phyloP scores from a whole-genome alignment of 2,797 vertebrate species.

The Pelodytes ibericus region DNA sequence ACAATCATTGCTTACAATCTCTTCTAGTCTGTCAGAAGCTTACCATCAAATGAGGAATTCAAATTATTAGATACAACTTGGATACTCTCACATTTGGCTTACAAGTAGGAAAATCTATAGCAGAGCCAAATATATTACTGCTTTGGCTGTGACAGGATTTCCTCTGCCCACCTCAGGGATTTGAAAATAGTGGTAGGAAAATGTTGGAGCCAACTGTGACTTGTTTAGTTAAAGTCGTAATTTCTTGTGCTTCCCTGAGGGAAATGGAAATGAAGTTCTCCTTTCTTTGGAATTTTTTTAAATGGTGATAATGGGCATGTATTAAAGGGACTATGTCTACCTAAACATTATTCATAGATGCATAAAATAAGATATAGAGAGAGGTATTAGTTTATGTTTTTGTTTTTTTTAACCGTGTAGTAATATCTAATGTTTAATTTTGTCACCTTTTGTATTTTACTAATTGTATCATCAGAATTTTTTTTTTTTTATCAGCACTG shows the following conservation, averaged over 20 bases:
- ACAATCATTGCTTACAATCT: not conserved
- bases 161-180: conserved; percentile 78
- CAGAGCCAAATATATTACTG: conserved; percentile 74
- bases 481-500: too few species aligned
- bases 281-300: conserved; percentile 62
- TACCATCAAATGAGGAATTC: not conserved
- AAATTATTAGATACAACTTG: conserved; percentile 64
- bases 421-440: too few species aligned
- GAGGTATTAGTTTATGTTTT: too few species aligned
- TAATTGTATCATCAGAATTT: too few species aligned
- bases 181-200: conserved; percentile 76
- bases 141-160: conserved; percentile 81
- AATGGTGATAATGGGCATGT: too few species aligned
- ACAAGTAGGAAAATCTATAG: conserved; percentile 71
- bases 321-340: too few species aligned
- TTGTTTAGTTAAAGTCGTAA: conserved; percentile 74
- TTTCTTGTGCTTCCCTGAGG: conserved; percentile 72
- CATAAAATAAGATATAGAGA: too few species aligned
- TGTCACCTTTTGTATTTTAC: too few species aligned
- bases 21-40: not conserved
- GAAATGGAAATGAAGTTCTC: conserved; percentile 68
- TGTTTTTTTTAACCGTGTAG: too few species aligned
- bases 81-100: conserved; percentile 67
- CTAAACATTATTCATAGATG: too few species aligned
- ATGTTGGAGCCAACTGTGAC: conserved; percentile 76